phyloP scores from a whole-genome alignment of 2,888 invertebrate genomes.

The Caenorhabditis sp. region DNA sequence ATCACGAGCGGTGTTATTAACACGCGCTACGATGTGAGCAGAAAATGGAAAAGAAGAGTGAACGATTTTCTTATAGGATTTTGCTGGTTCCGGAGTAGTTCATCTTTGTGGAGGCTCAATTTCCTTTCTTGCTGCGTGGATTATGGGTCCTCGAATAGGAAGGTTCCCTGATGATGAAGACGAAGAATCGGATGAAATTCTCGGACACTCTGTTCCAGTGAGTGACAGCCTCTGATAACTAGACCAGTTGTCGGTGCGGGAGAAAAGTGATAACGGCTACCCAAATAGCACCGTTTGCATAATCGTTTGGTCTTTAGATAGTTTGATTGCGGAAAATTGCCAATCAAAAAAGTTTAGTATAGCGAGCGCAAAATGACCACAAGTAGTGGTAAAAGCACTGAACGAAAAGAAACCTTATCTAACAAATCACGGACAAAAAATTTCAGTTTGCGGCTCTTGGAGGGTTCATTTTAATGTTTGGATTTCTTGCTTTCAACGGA shows the following conservation, averaged over 20 bases:
- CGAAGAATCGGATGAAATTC: slow-evolving; percentile 79
- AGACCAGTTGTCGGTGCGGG: slow-evolving; percentile 34
- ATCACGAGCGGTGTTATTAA: slow-evolving; percentile 66
- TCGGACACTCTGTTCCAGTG: slow-evolving; percentile 85
- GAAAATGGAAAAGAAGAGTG: neutral
- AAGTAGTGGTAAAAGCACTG: neutral
- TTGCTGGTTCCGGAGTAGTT: slow-evolving; percentile 86
- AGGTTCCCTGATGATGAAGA: slow-evolving; percentile 83
- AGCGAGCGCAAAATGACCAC: slow-evolving; percentile 16
- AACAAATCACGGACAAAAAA: slow-evolving; percentile 14
- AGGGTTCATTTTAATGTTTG: slow-evolving; percentile 85
- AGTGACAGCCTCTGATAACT: slow-evolving; percentile 66
- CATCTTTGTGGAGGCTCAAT: slow-evolving; percentile 84
- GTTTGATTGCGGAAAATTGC: slow-evolving; percentile 26
- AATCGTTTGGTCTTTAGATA: slow-evolving; percentile 47
- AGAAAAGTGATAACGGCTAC: slow-evolving; percentile 28
- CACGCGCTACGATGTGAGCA: slow-evolving; percentile 71
- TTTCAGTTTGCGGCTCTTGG: slow-evolving; percentile 85
- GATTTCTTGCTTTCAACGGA: slow-evolving; percentile 86
- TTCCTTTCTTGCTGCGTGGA: slow-evolving; percentile 80
- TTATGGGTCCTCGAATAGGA: slow-evolving; percentile 85
- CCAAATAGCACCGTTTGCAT: slow-evolving; percentile 36
- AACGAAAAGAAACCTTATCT: too few relatives aligned
- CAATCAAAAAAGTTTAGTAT: neutral
- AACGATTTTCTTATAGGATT: slow-evolving; percentile 83